Evolutionary conservation across 1,140 invertebrate genomes (phyloP).

Genomic region (Xylocopa sonorina): DNA sequence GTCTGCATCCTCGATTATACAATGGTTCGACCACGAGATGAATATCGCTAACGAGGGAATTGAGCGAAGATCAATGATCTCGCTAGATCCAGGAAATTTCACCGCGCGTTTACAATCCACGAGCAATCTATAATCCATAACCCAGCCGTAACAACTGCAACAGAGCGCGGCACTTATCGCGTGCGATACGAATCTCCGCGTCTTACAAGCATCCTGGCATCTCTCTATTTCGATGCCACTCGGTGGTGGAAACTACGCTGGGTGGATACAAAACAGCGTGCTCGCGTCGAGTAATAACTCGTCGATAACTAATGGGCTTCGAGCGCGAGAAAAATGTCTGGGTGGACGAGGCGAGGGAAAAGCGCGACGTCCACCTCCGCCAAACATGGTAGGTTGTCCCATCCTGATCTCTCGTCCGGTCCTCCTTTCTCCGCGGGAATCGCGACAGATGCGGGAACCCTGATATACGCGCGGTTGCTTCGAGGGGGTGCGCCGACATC

Average conservation of each 20-base stretch:
- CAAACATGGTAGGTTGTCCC: conserved; percentile 73
- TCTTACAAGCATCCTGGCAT: neutral
- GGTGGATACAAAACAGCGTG: conserved; percentile 41
- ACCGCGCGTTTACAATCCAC: neutral
- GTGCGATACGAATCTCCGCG: conserved; percentile 18
- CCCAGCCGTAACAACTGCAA: neutral
- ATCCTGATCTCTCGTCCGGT: conserved; percentile 35
- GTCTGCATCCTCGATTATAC: too few relatives aligned
- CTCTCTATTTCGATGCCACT: conserved; percentile 33
- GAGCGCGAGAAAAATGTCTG: conserved; percentile 15
- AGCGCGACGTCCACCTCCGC: conserved; percentile 45
- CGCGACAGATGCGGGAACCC: conserved; percentile 66
- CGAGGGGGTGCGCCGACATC: conserved; percentile 20
- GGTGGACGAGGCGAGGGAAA: conserved; percentile 1
- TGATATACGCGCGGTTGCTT: conserved; percentile 61
- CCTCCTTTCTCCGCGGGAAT: conserved; percentile 43
- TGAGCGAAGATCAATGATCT: too few relatives aligned
- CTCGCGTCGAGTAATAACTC: conserved; percentile 61
- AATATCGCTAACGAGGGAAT: too few relatives aligned
- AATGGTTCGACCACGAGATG: too few relatives aligned
- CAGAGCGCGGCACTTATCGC: conserved; percentile 4
- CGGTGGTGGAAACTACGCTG: neutral
- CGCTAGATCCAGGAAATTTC: neutral
- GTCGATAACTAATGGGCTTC: conserved; percentile 62
- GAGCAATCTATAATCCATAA: neutral